Evolutionary conservation across 2,797 vertebrate genomes (phyloP), one percentile per base, ranked within the genome.

Genomic region (Cuculus canorus): DNA sequence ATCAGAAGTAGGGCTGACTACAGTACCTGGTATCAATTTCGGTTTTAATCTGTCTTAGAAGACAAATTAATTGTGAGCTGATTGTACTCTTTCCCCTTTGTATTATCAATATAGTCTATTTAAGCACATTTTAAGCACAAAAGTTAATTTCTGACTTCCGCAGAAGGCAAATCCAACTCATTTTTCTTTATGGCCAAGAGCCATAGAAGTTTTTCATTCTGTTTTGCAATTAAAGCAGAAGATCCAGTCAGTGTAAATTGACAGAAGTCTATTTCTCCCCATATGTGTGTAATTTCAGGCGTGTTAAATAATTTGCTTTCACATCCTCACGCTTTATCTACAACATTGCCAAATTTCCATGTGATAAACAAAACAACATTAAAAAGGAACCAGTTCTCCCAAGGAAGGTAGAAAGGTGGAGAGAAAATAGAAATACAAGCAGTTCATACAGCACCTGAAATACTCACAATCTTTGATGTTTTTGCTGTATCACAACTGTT

Each of bases 401-500:
- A 17, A 65, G 52, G 30, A 90, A 90, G 35, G 17, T n/a, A 37
- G 35, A 21, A 76, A 81, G 28, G 17, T 45, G 45, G 22, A 50
- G 25, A 80, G 57, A 91, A 96, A 73, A 94, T 60, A 69, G 89
- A 92, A 93, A 91, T 66, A 39, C 19, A 89, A 90, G 18, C 63
- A 48, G 77, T 83, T 61, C 79, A 84, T 78, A 45, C 50, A 80
- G 48, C 30, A 77, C 54, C n/a, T 92, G 81, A 91, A 96, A 88
- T 65, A 68, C 16, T 22, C 95, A 59, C 5, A 21, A 70, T 61
- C 50, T 95, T 92, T 96, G 81, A 93, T 28, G 8, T 81, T 92
- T 79, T 39, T 80, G 63, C 52, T 57, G 12, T 59, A 86, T 79
- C 92, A 86, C 76, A 97, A 65, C 64, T 96, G 48, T 85, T 97